Conservation (phyloP, 2,113 vertebrate species). For the Amazona vittata region DNA sequence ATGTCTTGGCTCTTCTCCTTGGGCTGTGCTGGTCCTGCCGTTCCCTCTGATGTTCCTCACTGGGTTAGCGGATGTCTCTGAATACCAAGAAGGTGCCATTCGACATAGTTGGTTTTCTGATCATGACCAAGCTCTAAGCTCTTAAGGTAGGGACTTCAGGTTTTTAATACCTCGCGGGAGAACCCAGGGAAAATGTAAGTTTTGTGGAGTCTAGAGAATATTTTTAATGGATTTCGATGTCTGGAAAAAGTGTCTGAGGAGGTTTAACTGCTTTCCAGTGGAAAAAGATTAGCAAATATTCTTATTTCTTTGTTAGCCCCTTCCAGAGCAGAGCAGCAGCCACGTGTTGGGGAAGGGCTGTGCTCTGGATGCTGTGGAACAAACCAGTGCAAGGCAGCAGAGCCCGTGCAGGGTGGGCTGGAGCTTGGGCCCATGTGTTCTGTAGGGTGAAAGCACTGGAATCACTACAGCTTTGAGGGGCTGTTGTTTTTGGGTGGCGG, state of each 20-base stretch:
- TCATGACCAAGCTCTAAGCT: conserved; percentile 52
- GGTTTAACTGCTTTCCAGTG: conserved; percentile 61
- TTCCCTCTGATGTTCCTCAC: background rate
- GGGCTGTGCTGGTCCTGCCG: background rate
- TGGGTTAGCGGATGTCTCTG: background rate
- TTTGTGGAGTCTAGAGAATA: conserved; percentile 71
- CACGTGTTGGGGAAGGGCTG: background rate
- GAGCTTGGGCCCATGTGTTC: background rate
- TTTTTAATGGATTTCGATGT: conserved; percentile 69
- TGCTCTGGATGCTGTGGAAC: background rate
- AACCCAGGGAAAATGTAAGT: conserved; percentile 53
- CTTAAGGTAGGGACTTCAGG: conserved; percentile 47
- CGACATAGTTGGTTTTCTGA: conserved; percentile 5
- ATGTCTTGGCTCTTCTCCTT: background rate
- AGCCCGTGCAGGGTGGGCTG: background rate
- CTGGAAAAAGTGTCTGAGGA: conserved; percentile 67
- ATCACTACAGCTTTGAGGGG: background rate
- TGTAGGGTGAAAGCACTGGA: background rate
- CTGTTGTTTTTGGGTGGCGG: background rate
- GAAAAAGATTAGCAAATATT: conserved; percentile 52
- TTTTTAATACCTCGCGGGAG: conserved; percentile 62
- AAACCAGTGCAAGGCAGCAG: background rate
- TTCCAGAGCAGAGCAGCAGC: conserved; percentile 8
- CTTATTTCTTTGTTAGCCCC: conserved; percentile 44
- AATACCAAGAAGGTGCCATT: background rate